These are phyloP conservation scores for Exocentrus adspersus DNA, from an alignment of 2,888 invertebrate species.

Conservation along the genomic window DNA sequence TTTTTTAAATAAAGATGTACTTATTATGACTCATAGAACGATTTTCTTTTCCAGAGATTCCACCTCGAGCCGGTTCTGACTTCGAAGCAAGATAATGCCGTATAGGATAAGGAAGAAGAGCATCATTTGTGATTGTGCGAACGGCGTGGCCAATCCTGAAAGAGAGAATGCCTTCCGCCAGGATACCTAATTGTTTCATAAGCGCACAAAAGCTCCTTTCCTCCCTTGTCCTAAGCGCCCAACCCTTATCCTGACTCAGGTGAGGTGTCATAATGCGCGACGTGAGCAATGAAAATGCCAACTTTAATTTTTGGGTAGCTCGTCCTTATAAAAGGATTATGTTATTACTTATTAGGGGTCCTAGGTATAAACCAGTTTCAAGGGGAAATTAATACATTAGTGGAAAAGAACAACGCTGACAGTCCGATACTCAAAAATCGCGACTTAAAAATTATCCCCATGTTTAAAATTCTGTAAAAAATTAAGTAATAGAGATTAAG, in stretches of 20 bases:
- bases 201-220: constrained; percentile 56
- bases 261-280: constrained; percentile 50
- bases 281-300: constrained; percentile 44
- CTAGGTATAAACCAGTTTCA: too few relatives aligned
- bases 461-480: too few relatives aligned
- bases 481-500: too few relatives aligned
- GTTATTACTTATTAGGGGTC: too few relatives aligned
- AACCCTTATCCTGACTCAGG: constrained; percentile 43
- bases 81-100: constrained; percentile 22
- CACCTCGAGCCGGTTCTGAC: too few relatives aligned
- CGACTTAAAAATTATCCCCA: too few relatives aligned
- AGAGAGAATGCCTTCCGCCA: constrained; percentile 62
- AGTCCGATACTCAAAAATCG: too few relatives aligned
- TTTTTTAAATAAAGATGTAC: too few relatives aligned
- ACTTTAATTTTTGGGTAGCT: constrained; percentile 37
- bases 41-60: too few relatives aligned
- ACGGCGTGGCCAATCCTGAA: constrained; percentile 60
- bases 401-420: too few relatives aligned
- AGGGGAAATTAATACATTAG: too few relatives aligned
- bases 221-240: constrained; percentile 27
- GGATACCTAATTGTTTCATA: constrained; percentile 65
- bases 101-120: constrained; percentile 31
- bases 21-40: too few relatives aligned
- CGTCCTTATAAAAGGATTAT: not conserved
- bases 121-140: constrained; percentile 61